Evolutionary conservation across 2,113 vertebrate genomes (phyloP), one percentile per base, ranked within the genome.

Genomic region (Grantiella picta): DNA sequence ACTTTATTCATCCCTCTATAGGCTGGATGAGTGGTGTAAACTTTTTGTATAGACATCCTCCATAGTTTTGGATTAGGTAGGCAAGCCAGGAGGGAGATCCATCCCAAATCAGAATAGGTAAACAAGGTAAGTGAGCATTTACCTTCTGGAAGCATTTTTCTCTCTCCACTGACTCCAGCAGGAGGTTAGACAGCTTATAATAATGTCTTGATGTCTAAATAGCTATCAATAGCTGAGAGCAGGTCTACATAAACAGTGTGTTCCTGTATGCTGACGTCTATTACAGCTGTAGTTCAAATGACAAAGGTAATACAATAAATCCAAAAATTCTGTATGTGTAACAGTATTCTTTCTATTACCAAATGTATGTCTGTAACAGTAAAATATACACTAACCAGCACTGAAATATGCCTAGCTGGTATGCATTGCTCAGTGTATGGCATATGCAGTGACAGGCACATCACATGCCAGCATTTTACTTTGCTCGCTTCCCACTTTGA

Each of bases 401-500:
- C 49, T 76, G 28, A 81, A 88, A 81, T 66, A n/a, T 8, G 28
- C 75, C 60, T 78, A 7, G 12, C 47, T 88, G 68, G 22, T 60
- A n/a, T 64, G 64, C 54, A 29, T 15, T 78, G 71, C 79, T 93
- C 79, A 59, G 47, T 85, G 87, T 38, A 50, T 66, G 59, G 92
- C 59, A 73, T n/a, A 27, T 7, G 66, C 66, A 77, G 66, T 33
- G 79, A 90, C 50, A 95, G 29, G 89, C 84, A 66, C 0, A 7
- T 85, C 84, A 73, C 70, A 42, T 69, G 59, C 63, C 94, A 94
- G 77, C 65, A 78, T 78, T 81, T 76, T 56, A 33, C 31, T 91
- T 82, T 61, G 36, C 61, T 69, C 73, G 63, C 76, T 73, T 94
- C 57, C 85, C 75, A 81, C 84, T 97, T 88, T 54, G 78, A 94